Evolutionary conservation across 2,113 vertebrate genomes (phyloP), one percentile per base, ranked within the genome.

Genomic region (Rhabdornis inornatus): DNA sequence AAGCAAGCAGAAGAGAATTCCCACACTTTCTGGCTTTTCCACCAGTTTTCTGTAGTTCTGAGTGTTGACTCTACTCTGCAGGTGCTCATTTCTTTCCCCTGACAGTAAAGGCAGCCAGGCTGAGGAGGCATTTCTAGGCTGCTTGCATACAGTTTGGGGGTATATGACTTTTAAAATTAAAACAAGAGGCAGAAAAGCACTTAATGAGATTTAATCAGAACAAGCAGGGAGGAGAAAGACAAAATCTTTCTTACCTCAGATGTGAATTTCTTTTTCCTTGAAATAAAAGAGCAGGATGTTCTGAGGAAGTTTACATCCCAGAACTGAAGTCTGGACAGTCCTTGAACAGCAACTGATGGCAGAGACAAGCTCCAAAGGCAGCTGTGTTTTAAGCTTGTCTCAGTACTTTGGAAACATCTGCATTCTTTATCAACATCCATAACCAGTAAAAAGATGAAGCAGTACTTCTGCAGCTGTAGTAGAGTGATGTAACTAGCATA

Each of bases 381-480:
- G 91, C 94, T 95, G 90, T 68, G 6, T 94, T 95, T 95, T 91
- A 74, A 93, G 93, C 92, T 96, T 89, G 82, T 83, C 87, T 96
- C 95, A 91, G 92, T 96, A 92, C 70, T 96, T 96, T 40, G 69
- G 94, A 93, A 97, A 95, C 92, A 95, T 96, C 94, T 95, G 92
- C 92, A 93, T 96, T 96, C 93, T 95, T 95, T 95, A 91, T 92
- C 91, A 92, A 69, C 83, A 94, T 37, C 91, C 92, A 90, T 66
- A 95, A 44, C 83, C 57, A 61, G 78, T 80, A 53, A 94, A 95
- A 89, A 90, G 69, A 95, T 82, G 89, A 96, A 87, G 80, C 53
- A 84, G 78, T 91, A 82, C 89, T 92, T 94, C 84, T 95, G 92
- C 91, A 96, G 95, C 91, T 97, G 94, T 66, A 11, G 47, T 20